Base-by-base conservation (phyloP, 2,888 invertebrate species). In the Phyllotreta striolata region DNA sequence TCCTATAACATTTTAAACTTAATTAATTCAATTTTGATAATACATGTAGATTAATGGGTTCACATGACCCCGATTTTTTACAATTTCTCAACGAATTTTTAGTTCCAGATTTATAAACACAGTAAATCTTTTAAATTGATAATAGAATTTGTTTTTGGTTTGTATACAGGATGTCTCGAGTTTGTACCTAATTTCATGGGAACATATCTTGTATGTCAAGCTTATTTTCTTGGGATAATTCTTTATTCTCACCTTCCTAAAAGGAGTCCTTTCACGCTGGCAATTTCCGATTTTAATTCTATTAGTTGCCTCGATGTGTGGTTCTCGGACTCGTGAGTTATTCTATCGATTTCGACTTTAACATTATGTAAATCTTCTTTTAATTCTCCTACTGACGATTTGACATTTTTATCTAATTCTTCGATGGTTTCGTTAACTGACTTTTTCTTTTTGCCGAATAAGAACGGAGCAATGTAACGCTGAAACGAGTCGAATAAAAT, bases 201-300 rank as follows among this genome's bases (percentile, higher is more conserved):
- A 24, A 24, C 24, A 24, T 24, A 24, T 24, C 4, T 24, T 24
- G n/a, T n/a, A n/a, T n/a, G 39, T 39, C 6, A 39, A 7, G 9
- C 39, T 6, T 39, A 7, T 39, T 39, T 41, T 10, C 6, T 9
- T 41, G 10, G 41, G 10, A 39, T 7, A 39, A 12, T 24, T 57
- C n/a, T 38, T 34, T 7, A 49, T 10, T 57, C 76, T 75, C 76
- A 89, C 89, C 88, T 88, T 82, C 88, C 89, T 13, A 91, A 82
- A 49, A 91, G 79, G 57, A 91, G 85, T 59, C 91, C 90, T 80
- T 91, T 91, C 14, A 92, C 88, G 9, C 89, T 88, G 0, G 88
- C 84, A 41, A 92, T 82, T 73, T 92, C 91, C 55, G 86, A 84
- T 77, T 90, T 90, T 64, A 91, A 83, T 59, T 85, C 87, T 68